These are phyloP conservation scores for Anguilla megastoma DNA, from an alignment of 2,797 vertebrate species.

Conservation along the genomic window DNA sequence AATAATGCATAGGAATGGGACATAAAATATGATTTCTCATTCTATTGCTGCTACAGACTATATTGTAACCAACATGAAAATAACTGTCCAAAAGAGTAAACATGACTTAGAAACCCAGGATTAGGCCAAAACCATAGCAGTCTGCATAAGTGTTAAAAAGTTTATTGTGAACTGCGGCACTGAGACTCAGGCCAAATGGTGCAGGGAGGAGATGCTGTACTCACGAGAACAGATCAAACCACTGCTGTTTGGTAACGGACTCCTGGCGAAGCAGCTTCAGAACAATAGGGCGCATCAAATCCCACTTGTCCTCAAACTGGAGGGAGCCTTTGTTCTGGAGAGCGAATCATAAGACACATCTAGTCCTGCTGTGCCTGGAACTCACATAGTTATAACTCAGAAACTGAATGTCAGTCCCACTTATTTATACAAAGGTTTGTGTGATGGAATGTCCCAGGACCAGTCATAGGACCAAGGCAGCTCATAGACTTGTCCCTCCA, in stretches of 20 bases:
- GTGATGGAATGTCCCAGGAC: not conserved
- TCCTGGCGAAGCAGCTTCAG: slow-evolving; percentile 97
- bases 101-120: not conserved
- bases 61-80: not conserved
- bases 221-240: slow-evolving; percentile 99
- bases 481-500: slow-evolving; percentile 4
- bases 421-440: not conserved
- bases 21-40: not conserved
- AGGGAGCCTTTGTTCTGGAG: slow-evolving; percentile 97
- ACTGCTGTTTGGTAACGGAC: slow-evolving; percentile 96
- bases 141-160: not conserved
- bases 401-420: not conserved
- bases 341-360: slow-evolving; percentile 4
- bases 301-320: slow-evolving; percentile 99
- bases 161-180: not conserved
- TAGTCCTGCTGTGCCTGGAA: not conserved
- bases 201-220: not conserved
- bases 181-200: not conserved
- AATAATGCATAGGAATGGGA: not conserved
- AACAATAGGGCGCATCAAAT: slow-evolving; percentile 96
- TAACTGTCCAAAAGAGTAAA: not conserved
- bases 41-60: not conserved
- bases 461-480: not conserved
- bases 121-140: not conserved
- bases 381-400: not conserved